phyloP scores from a whole-genome alignment of 1,140 invertebrate genomes.

The Lasioglossum baleicum region DNA sequence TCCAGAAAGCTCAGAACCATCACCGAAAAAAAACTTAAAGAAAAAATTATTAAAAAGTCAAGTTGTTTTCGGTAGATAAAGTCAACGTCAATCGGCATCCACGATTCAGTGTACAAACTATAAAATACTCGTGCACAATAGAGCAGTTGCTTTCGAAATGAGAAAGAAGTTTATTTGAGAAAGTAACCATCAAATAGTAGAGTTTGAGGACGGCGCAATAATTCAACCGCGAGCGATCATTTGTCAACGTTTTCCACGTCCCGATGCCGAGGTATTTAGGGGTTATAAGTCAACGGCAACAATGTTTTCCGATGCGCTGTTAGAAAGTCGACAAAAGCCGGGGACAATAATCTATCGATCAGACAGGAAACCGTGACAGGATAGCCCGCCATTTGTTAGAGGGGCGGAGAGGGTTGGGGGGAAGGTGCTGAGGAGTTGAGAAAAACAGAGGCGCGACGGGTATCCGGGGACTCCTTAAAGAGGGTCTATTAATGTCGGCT shows the following conservation, averaged over 20 bases:
- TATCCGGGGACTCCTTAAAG: conserved; percentile 56
- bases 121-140: too few species aligned
- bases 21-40: too few species aligned
- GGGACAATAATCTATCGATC: conserved; percentile 58
- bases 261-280: neutral
- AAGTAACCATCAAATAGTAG: conserved; percentile 10
- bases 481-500: conserved; percentile 68
- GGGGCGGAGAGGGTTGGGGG: conserved; percentile 37
- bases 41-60: too few species aligned
- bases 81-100: too few species aligned
- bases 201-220: conserved; percentile 18
- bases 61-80: too few species aligned
- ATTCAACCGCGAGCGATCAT: conserved; percentile 29
- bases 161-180: neutral
- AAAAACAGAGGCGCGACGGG: conserved; percentile 55
- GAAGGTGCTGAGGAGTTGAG: conserved; percentile 14
- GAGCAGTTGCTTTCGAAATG: neutral
- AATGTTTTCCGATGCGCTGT: conserved; percentile 24
- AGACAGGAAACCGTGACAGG: conserved; percentile 40
- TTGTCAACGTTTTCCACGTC: conserved; percentile 25
- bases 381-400: conserved; percentile 56
- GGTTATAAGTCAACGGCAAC: conserved; percentile 35
- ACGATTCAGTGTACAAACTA: too few species aligned
- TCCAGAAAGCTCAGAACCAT: too few species aligned
- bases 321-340: conserved; percentile 26